phyloP scores from a whole-genome alignment of 2,797 vertebrate genomes.

The Buphagus erythrorhynchus region DNA sequence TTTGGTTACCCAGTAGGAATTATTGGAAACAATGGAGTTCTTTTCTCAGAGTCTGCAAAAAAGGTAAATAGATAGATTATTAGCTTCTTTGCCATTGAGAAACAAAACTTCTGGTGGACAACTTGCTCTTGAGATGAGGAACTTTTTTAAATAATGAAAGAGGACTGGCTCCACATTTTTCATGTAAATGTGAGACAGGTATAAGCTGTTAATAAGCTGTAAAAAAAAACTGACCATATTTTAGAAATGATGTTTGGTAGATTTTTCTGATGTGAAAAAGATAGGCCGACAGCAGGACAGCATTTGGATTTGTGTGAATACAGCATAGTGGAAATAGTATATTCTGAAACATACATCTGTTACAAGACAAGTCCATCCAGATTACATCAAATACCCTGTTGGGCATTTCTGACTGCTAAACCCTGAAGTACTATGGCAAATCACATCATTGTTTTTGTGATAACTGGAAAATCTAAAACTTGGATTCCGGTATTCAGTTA shows the following conservation, averaged over 20 bases:
- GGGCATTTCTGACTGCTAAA: neutral
- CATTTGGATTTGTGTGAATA: neutral
- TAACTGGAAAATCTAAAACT: neutral
- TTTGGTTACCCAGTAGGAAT: slow-evolving; percentile 97
- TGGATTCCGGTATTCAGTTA: neutral
- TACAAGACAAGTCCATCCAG: neutral
- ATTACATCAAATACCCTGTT: neutral
- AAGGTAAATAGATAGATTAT: slow-evolving; percentile 81
- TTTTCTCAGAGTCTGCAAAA: slow-evolving; percentile 98
- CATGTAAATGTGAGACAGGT: neutral
- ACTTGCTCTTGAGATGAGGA: neutral
- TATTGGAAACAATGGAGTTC: slow-evolving; percentile 96
- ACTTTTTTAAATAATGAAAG: neutral
- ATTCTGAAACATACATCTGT: neutral
- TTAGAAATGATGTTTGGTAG: neutral
- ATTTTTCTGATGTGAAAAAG: neutral
- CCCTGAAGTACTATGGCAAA: neutral
- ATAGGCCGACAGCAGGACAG: neutral
- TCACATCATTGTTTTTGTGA: neutral
- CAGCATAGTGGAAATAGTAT: neutral
- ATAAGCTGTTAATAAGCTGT: neutral
- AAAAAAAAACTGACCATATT: neutral
- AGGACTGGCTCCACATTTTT: rapidly evolving
- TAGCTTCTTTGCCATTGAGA: neutral
- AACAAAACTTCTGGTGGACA: neutral